Conservation (phyloP, 2,797 vertebrate species). For the Xiphophorus birchmanni region DNA sequence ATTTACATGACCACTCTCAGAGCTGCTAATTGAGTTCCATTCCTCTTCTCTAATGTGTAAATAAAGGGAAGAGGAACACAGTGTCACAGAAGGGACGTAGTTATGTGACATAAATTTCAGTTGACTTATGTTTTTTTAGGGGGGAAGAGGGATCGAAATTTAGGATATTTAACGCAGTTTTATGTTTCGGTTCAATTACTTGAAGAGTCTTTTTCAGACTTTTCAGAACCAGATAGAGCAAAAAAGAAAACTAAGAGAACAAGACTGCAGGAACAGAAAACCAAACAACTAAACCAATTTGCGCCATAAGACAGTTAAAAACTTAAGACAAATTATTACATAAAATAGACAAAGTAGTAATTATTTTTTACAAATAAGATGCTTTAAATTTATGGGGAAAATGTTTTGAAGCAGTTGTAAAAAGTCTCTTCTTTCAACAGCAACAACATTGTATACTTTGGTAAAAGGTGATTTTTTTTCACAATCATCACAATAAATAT, state of each 20-base stretch:
- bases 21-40: constrained; percentile 49
- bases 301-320: background rate
- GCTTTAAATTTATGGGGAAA: background rate
- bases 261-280: background rate
- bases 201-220: background rate
- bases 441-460: background rate
- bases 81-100: background rate
- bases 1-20: constrained; percentile 41
- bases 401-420: background rate
- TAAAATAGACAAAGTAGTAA: background rate
- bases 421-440: background rate
- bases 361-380: background rate
- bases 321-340: background rate
- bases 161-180: background rate
- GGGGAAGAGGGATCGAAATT: background rate
- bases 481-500: background rate
- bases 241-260: background rate
- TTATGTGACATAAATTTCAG: constrained; percentile 14
- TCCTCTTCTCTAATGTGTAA: constrained; percentile 32
- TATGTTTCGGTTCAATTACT: background rate
- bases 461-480: background rate
- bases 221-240: background rate
- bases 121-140: constrained; percentile 5
- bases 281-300: background rate
- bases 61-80: constrained; percentile 7